Conservation (phyloP, 2,888 invertebrate genomes). For the Romanomermis culicivorax region DNA sequence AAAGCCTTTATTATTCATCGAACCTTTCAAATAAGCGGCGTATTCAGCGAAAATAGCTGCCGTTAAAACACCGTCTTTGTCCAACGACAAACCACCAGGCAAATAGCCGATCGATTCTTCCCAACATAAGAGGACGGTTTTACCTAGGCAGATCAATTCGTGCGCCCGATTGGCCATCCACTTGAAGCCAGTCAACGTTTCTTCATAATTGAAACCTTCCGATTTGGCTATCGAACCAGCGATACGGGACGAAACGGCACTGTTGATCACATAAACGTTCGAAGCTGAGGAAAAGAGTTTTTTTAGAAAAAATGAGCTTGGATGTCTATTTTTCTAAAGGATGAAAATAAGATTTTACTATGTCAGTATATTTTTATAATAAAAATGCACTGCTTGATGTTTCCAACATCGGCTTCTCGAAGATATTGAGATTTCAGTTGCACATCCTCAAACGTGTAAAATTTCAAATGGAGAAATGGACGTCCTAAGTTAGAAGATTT, state of each 20-base stretch:
- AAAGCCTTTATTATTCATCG: conserved; percentile 28
- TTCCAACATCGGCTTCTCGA: too few relatives aligned
- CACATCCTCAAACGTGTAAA: too few relatives aligned
- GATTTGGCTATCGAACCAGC: conserved; percentile 52
- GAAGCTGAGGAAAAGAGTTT: conserved; percentile 15
- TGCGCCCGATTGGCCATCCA: conserved; percentile 87
- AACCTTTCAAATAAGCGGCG: conserved; percentile 42
- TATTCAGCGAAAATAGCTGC: conserved; percentile 56
- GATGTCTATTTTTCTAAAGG: background rate
- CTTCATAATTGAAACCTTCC: conserved; percentile 41
- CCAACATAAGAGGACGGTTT: conserved; percentile 68
- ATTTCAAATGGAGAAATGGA: too few relatives aligned
- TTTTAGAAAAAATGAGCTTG: too few relatives aligned
- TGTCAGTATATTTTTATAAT: too few relatives aligned
- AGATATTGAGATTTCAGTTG: too few relatives aligned
- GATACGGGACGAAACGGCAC: conserved; percentile 90
- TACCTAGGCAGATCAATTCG: conserved; percentile 47
- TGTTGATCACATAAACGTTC: conserved; percentile 62
- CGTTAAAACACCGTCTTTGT: conserved; percentile 82
- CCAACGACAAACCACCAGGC: conserved; percentile 56
- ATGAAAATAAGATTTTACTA: too few relatives aligned
- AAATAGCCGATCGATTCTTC: conserved; percentile 96
- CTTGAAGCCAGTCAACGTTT: conserved; percentile 94
- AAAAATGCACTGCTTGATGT: too few relatives aligned
- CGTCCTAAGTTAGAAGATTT: too few relatives aligned